Percentiles rank a stretch among this genome's conserved stretches.
Conservation (phyloP, 2,113 vertebrate species). For the Ameiurus melas region DNA sequence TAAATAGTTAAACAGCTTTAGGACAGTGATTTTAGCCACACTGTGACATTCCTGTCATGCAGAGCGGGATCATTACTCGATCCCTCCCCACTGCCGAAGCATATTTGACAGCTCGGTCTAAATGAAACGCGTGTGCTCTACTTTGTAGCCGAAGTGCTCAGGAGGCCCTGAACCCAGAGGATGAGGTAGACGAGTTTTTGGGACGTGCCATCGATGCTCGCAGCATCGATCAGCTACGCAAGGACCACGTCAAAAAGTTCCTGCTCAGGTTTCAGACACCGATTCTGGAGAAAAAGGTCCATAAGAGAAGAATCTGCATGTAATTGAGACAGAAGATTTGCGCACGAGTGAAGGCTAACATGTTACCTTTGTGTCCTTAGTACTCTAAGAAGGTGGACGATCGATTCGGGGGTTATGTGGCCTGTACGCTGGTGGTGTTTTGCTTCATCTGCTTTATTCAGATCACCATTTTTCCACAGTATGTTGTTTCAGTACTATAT, state of each 20-base stretch:
- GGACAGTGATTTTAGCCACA: conserved; percentile 31
- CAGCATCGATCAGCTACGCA: conserved; percentile 94
- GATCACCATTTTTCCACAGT: conserved; percentile 85
- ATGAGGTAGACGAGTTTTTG: conserved; percentile 94
- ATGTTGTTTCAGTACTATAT: conserved; percentile 59
- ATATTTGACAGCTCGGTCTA: conserved; percentile 21
- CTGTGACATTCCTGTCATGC: conserved; percentile 40
- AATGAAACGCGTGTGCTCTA: conserved; percentile 10
- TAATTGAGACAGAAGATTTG: background rate
- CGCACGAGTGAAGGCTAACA: too few relatives aligned
- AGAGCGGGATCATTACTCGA: conserved; percentile 32
- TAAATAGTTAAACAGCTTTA: conserved; percentile 48
- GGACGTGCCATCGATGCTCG: conserved; percentile 92
- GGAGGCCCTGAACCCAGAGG: conserved; percentile 90
- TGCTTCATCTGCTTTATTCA: conserved; percentile 89
- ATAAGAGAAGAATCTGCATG: background rate
- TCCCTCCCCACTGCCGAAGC: conserved; percentile 12
- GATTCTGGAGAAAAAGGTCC: conserved; percentile 89
- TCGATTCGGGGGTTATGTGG: conserved; percentile 88
- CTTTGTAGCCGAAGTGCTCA: conserved; percentile 81
- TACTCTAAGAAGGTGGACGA: conserved; percentile 93
- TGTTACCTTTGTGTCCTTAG: conserved; percentile 63
- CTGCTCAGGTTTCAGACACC: conserved; percentile 91
- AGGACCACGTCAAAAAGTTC: conserved; percentile 93
- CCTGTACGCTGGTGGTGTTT: conserved; percentile 87